Conservation (phyloP, 2,797 vertebrate genomes). For the Danio kyathit region DNA sequence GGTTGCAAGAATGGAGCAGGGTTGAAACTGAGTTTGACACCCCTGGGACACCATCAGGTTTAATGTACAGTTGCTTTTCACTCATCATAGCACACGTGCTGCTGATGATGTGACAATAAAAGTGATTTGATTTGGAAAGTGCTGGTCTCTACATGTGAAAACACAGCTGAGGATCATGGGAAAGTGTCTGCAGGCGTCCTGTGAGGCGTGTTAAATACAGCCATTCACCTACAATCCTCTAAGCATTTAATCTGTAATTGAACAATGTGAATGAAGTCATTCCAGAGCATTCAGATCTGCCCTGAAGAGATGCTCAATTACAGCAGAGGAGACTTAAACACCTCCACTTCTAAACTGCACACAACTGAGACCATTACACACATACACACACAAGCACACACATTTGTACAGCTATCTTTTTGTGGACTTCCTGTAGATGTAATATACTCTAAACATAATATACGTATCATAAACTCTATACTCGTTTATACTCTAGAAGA, state of each 20-base stretch:
- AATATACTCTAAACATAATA: too few relatives aligned
- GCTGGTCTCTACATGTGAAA: neutral
- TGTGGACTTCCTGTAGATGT: too few relatives aligned
- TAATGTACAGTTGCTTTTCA: neutral
- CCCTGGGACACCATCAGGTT: too few relatives aligned
- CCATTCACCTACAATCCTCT: slow-evolving; percentile 31
- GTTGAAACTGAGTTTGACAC: too few relatives aligned
- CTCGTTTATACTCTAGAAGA: too few relatives aligned
- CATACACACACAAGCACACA: too few relatives aligned
- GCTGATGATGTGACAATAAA: too few relatives aligned
- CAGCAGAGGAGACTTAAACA: slow-evolving; percentile 37
- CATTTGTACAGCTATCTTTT: too few relatives aligned
- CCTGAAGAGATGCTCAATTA: slow-evolving; percentile 29
- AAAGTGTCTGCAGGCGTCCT: slow-evolving; percentile 25
- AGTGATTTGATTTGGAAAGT: too few relatives aligned
- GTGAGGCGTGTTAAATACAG: neutral
- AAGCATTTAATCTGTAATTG: slow-evolving; percentile 34
- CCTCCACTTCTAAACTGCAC: slow-evolving; percentile 24
- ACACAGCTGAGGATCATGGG: neutral
- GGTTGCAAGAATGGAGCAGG: too few relatives aligned
- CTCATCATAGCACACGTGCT: too few relatives aligned
- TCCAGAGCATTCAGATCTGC: slow-evolving; percentile 27
- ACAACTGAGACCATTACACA: neutral
- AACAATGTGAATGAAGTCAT: slow-evolving; percentile 32
- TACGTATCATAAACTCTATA: too few relatives aligned